A percentile compares a stretch with the other conserved stretches of the same genome.
Evolutionary conservation across 2,113 vertebrate genomes (phyloP).

Genomic region (Sturnira hondurensis): DNA sequence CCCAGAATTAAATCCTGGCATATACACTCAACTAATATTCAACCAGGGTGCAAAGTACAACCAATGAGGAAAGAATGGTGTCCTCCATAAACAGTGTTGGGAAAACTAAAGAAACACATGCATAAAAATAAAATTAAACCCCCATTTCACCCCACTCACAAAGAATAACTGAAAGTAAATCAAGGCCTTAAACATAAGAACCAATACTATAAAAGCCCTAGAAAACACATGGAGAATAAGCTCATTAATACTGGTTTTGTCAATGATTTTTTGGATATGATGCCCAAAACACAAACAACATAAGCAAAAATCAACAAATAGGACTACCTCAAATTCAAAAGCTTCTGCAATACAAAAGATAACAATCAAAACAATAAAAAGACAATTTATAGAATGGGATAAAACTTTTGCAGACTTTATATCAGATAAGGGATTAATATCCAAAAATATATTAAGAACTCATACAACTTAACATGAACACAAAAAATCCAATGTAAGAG

Average conservation of each 20-base stretch:
- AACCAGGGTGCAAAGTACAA: not conserved
- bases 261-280: not conserved
- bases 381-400: not conserved
- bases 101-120: not conserved
- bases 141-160: not conserved
- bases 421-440: not conserved
- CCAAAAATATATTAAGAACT: not conserved
- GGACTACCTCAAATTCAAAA: not conserved
- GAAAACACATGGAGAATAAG: not conserved
- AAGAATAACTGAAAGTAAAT: not conserved
- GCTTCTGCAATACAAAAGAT: not conserved
- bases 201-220: not conserved
- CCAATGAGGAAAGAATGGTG: not conserved
- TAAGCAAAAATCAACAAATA: not conserved
- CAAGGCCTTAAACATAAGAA: not conserved
- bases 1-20: not conserved
- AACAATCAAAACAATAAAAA: not conserved
- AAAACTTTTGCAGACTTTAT: not conserved
- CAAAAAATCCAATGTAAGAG: not conserved
- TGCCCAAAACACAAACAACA: not conserved
- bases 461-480: not conserved
- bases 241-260: not conserved
- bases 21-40: not conserved
- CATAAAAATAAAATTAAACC: not conserved
- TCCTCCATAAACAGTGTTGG: not conserved